Percentiles rank a stretch among this genome's conserved stretches.
Conservation (phyloP, 2,888 invertebrate genomes). For the Andrena dorsata region DNA sequence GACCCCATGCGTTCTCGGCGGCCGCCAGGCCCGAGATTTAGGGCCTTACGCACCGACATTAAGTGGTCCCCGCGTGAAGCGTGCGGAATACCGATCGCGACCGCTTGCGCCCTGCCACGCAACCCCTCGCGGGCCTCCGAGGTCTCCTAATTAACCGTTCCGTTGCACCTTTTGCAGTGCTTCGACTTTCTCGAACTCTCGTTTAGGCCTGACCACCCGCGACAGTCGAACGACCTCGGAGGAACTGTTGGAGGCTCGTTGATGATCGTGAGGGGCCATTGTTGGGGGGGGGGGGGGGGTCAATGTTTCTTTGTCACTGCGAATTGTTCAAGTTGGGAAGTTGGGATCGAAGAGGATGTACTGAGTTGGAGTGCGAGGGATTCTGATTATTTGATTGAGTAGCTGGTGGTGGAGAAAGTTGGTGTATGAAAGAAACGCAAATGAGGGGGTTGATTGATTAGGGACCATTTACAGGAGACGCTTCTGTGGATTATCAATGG, state of each 20-base stretch:
- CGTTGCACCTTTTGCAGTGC: slow-evolving; percentile 50
- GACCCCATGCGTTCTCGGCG: slow-evolving; percentile 54
- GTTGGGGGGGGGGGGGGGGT: background rate
- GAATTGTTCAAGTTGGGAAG: background rate
- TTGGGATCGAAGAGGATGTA: background rate
- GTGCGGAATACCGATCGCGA: slow-evolving; percentile 50
- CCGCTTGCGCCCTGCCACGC: slow-evolving; percentile 32
- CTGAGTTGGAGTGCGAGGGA: background rate
- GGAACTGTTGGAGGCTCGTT: background rate
- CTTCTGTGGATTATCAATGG: too few relatives aligned
- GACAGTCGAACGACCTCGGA: slow-evolving; percentile 13
- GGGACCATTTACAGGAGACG: too few relatives aligned
- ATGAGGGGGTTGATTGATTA: too few relatives aligned
- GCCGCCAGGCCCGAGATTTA: slow-evolving; percentile 44
- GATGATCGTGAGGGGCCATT: background rate
- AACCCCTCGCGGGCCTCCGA: slow-evolving; percentile 18
- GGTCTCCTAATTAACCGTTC: slow-evolving; percentile 58
- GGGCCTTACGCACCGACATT: slow-evolving; percentile 40
- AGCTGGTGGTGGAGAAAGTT: too few relatives aligned
- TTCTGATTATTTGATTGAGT: background rate
- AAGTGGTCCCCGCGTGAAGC: slow-evolving; percentile 49
- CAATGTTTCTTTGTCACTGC: background rate
- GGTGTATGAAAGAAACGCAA: too few relatives aligned
- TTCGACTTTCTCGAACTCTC: background rate
- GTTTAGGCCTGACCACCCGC: slow-evolving; percentile 38